Evolutionary conservation across 2,888 invertebrate genomes (phyloP), one percentile per base, ranked within the genome.

Genomic region (Pammene fasciana): DNA sequence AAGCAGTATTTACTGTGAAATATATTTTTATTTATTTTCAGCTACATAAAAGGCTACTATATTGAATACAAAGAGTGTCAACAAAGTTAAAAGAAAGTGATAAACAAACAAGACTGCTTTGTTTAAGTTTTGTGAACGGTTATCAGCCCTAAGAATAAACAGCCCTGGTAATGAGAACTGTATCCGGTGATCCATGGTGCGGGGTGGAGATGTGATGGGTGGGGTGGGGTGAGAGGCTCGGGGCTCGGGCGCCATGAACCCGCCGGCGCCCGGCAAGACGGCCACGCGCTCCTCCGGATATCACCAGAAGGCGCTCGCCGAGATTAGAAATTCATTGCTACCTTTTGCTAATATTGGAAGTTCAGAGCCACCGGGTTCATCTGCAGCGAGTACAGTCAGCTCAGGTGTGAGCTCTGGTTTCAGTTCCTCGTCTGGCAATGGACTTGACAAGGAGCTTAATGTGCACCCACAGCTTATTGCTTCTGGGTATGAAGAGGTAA

Each of bases 271-370:
- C 90, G 91, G 91, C 89, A 93, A 93, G 88, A 89, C 94, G 92
- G 94, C 94, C 90, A 94, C 94, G 93, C 95, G 95, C 92, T 94
- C 94, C 86, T 94, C 95, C 93, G 96, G 96, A 92, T 97, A 97
- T 91, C 96, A 96, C 91, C 96, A 96, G 90, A 96, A 97, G 93
- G 97, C 97, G 85, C 94, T 97, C 89, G 96, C 96, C 90, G 96
- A 97, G 90, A 97, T 97, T 82, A 94, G 97, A 78, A 96, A 96
- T 87, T 96, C 97, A 72, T 89, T 97, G 79, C 93, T 96, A 79
- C 97, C 97, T 65, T 97, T 96, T 86, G 96, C 96, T 66, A 96
- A 96, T 82, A 94, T 92, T 76, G 91, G 92, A 70, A 92, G 82
- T 74, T 89, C 93, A 6, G 94, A 94, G 77, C 94, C 95, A 60